Conservation (phyloP, 2,797 vertebrate species). For the Trematomus bernacchii region DNA sequence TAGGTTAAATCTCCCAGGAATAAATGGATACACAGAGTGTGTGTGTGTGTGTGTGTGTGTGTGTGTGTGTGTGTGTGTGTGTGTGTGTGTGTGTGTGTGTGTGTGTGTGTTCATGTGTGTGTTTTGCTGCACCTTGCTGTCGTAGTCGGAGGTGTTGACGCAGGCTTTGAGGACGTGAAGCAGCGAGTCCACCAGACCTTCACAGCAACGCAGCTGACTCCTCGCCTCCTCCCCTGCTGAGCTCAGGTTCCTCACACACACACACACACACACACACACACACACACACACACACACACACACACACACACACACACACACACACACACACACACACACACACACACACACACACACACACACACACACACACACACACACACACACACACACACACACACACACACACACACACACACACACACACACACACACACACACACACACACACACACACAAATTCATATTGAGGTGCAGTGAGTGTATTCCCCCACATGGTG, state of each 20-base stretch:
- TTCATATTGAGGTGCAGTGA: conserved; percentile 61
- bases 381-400: background rate
- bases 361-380: conserved; percentile 15
- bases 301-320: conserved; percentile 14
- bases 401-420: too few relatives aligned
- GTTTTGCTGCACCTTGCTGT: conserved; percentile 92
- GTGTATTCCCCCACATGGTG: conserved; percentile 70
- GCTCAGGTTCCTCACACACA: conserved; percentile 91
- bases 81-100: background rate
- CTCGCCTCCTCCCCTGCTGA: conserved; percentile 96
- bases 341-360: conserved; percentile 30
- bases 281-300: conserved; percentile 24
- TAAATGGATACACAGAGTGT: background rate
- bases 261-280: conserved; percentile 49
- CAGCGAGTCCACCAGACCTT: conserved; percentile 95
- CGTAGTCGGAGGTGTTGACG: conserved; percentile 95
- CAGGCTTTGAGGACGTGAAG: conserved; percentile 96
- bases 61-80: conserved; percentile 10
- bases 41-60: conserved; percentile 12
- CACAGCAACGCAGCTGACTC: conserved; percentile 95
- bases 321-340: conserved; percentile 51
- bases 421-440: background rate
- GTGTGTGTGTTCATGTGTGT: conserved; percentile 15
- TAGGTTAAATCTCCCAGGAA: background rate
- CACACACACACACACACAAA: conserved; percentile 1